Evolutionary conservation across 2,797 vertebrate species (phyloP).

Genomic region (Ibycter americanus): DNA sequence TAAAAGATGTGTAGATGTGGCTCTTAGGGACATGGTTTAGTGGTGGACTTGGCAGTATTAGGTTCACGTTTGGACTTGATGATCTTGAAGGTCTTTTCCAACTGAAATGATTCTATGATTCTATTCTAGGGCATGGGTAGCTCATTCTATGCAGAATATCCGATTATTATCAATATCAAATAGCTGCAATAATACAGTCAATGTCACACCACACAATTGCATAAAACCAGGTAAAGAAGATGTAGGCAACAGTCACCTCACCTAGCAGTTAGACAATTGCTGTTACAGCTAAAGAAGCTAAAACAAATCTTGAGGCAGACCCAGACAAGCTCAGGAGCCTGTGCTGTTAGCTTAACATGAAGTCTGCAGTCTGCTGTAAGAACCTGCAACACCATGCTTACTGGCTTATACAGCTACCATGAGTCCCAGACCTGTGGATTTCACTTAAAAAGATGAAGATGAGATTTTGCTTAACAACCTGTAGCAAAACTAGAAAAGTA

Average conservation of each 20-base stretch:
- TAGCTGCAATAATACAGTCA: not conserved
- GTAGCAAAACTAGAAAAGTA: not conserved
- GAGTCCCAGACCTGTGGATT: no score
- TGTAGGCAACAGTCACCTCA: not conserved
- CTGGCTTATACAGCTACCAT: not conserved
- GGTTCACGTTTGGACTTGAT: not conserved
- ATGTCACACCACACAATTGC: no score
- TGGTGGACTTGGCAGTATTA: no score
- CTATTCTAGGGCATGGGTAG: rapidly evolving
- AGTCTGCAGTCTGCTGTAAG: not conserved
- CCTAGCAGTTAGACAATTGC: not conserved
- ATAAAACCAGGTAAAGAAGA: not conserved
- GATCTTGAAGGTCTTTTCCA: not conserved
- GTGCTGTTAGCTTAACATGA: not conserved
- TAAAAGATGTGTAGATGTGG: no score
- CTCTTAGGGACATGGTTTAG: no score
- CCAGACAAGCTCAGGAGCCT: not conserved
- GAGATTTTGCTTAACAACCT: not conserved
- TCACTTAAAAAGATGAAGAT: not conserved
- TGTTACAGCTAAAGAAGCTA: not conserved
- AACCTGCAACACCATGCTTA: not conserved
- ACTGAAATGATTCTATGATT: not conserved
- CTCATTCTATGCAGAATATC: not conserved
- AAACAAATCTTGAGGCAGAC: not conserved
- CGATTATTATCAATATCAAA: not conserved